Conservation (phyloP, 2,888 invertebrate species). For the Agrochola litura region DNA sequence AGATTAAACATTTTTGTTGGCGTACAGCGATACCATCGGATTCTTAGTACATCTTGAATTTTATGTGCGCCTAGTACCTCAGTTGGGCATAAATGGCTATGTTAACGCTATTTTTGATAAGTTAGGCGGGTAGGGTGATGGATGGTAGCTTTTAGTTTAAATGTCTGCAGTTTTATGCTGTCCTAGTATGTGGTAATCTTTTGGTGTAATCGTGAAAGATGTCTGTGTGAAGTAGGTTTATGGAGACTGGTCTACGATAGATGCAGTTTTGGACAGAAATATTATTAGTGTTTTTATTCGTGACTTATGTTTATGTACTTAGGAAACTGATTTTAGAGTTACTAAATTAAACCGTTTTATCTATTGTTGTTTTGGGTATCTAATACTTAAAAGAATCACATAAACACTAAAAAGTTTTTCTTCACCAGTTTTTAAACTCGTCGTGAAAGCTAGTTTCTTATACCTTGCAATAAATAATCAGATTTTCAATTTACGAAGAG, state of each 20-base stretch:
- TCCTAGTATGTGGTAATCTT: conserved; percentile 56
- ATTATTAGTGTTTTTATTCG: conserved; percentile 16
- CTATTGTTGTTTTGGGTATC: neutral
- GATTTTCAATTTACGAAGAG: neutral
- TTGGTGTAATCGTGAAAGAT: conserved; percentile 51
- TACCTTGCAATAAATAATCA: neutral
- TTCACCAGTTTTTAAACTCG: neutral
- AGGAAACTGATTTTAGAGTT: too few relatives aligned
- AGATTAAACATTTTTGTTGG: conserved; percentile 63
- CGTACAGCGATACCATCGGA: conserved; percentile 43
- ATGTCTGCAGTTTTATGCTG: conserved; percentile 46
- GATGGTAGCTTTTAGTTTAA: conserved; percentile 48
- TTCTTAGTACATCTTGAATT: conserved; percentile 59
- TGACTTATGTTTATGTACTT: too few relatives aligned
- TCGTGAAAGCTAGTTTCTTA: neutral
- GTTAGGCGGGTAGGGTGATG: conserved; percentile 44
- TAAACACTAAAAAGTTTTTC: neutral
- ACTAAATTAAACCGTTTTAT: too few relatives aligned
- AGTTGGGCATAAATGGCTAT: conserved; percentile 51
- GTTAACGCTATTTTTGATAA: conserved; percentile 61
- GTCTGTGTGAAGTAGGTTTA: conserved; percentile 51
- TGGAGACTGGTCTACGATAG: conserved; percentile 23
- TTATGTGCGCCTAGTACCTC: conserved; percentile 56
- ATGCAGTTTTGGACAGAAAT: neutral
- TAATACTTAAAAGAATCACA: too few relatives aligned